These are phyloP conservation scores for Valencia hispanica DNA, from an alignment of 2,797 vertebrate genomes.

Conservation along the genomic window DNA sequence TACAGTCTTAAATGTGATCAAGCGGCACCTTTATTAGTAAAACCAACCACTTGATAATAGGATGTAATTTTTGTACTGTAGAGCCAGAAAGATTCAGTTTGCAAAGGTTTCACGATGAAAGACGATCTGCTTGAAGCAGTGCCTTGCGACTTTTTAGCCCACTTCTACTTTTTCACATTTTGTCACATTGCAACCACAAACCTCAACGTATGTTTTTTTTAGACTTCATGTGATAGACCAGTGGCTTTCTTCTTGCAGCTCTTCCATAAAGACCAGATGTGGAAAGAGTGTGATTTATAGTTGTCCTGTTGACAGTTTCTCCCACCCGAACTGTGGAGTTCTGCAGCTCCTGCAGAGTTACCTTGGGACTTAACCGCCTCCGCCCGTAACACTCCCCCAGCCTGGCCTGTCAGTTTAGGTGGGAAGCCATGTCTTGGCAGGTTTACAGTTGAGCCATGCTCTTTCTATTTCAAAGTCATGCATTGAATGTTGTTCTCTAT, in stretches of 20 bases:
- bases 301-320: background rate
- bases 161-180: background rate
- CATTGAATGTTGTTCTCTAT: background rate
- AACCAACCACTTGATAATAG: slow-evolving; percentile 41
- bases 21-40: slow-evolving; percentile 19
- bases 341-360: background rate
- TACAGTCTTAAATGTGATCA: slow-evolving; percentile 54
- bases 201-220: background rate
- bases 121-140: background rate
- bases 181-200: slow-evolving; percentile 2
- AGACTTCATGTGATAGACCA: background rate
- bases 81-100: background rate
- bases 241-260: background rate
- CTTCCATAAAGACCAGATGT: background rate
- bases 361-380: background rate
- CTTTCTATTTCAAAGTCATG: background rate
- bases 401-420: background rate
- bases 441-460: background rate
- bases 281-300: background rate
- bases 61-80: slow-evolving; percentile 40
- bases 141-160: background rate
- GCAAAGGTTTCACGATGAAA: background rate
- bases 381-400: background rate
- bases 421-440: background rate
- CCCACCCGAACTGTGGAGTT: background rate